Evolutionary conservation across 1,140 invertebrate genomes (phyloP), one percentile per base, ranked within the genome.

Genomic region (Copidosoma floridanum): DNA sequence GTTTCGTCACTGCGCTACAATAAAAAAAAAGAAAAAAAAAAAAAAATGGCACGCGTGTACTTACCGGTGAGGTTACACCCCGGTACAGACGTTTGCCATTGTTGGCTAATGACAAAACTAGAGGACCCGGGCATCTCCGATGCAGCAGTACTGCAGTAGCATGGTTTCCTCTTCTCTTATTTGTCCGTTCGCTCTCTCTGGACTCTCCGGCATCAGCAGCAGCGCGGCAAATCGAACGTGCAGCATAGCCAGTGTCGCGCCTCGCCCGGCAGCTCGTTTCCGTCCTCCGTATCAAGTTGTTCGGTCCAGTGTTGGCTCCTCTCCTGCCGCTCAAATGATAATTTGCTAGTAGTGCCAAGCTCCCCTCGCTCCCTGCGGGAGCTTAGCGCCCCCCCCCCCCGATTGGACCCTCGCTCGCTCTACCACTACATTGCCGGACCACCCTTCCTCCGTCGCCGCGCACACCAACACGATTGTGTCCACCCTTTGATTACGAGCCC

Each of bases 71-170:
- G n/a, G n/a, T n/a, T n/a, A n/a, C n/a, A n/a, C n/a, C n/a, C n/a
- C n/a, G n/a, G n/a, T 46, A 24, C 67, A 69, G 72, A 73, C 65
- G 65, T 62, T 37, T 68, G 75, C 73, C 68, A 74, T 72, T 79
- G 77, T 79, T 73, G 76, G 72, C 76, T 80, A 80, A 80, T 79
- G 77, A 79, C 77, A 79, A 80, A 80, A 80, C 77, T 80, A 80
- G 76, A 80, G 77, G 75, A 73, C 72, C 69, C 70, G 71, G 71
- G 29, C 66, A 66, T 63, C 65, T 67, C 71, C 60, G 54, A 44
- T 60, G 57, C 55, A 23, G 54, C 14, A 26, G 23, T 23, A 38
- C n/a, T n/a, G n/a, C n/a, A n/a, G n/a, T n/a, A n/a, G n/a, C n/a
- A n/a, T n/a, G n/a, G n/a, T n/a, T n/a, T n/a, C 38, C 47, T 38